Conservation (phyloP, 2,888 invertebrate genomes). For the Ochropleura leucogaster region DNA sequence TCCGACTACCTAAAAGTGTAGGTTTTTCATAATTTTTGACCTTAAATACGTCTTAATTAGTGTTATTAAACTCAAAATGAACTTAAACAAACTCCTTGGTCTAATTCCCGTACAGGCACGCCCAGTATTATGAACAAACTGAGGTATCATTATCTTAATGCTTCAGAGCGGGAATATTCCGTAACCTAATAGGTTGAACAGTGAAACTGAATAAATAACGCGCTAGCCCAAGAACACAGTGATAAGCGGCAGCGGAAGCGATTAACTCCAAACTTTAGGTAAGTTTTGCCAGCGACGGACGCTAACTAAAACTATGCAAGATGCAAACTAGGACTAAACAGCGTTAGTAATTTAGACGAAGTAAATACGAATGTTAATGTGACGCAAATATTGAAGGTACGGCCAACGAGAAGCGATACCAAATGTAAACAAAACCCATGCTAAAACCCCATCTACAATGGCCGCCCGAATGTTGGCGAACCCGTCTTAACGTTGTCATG, state of each 20-base stretch:
- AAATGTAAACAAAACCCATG: no score
- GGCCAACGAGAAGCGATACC: no score
- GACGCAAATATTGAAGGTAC: slow-evolving; percentile 41
- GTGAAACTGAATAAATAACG: slow-evolving; percentile 77
- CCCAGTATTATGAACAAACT: slow-evolving; percentile 59
- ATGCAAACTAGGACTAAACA: slow-evolving; percentile 34
- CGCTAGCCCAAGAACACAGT: slow-evolving; percentile 25
- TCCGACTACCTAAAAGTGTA: not conserved
- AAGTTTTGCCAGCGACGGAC: slow-evolving; percentile 15
- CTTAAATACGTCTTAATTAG: slow-evolving; percentile 34
- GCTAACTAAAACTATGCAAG: slow-evolving; percentile 27
- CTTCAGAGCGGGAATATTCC: slow-evolving; percentile 71
- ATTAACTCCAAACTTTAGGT: not conserved
- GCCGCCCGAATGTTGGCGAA: no score
- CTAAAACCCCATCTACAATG: no score
- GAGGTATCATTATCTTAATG: slow-evolving; percentile 76
- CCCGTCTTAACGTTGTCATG: no score
- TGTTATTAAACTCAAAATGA: slow-evolving; percentile 1
- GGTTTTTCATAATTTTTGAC: not conserved
- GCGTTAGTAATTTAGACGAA: slow-evolving; percentile 47
- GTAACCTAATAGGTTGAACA: slow-evolving; percentile 74
- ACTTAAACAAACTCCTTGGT: slow-evolving; percentile 54
- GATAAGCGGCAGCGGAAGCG: slow-evolving; percentile 35
- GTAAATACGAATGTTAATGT: slow-evolving; percentile 37
- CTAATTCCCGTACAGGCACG: slow-evolving; percentile 50